These are phyloP conservation scores for Stegophylla sp. DNA, from an alignment of 2,888 invertebrate species.

Conservation along the genomic window DNA sequence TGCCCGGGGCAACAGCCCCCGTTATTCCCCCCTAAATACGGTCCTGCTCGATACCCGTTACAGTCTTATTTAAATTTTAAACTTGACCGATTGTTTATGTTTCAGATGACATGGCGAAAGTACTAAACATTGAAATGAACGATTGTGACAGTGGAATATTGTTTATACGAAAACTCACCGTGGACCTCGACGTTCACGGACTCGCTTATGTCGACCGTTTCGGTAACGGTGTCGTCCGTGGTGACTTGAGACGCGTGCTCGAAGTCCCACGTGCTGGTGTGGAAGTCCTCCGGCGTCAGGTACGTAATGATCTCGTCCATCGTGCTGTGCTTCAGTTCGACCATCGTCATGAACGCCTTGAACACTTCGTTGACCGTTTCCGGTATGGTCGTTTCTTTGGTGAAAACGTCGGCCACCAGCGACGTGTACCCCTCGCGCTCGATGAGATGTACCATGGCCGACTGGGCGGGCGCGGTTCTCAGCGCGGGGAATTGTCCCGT, in stretches of 20 bases:
- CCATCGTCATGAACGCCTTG: conserved; percentile 84
- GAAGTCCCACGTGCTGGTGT: conserved; percentile 80
- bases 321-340: conserved; percentile 79
- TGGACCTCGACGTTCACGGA: neutral
- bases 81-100: too few relatives aligned
- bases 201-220: conserved; percentile 29
- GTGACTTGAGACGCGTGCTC: conserved; percentile 73
- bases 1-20: too few relatives aligned
- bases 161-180: neutral
- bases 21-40: too few relatives aligned
- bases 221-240: conserved; percentile 48
- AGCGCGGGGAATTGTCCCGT: conserved; percentile 81
- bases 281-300: conserved; percentile 84
- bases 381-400: conserved; percentile 80
- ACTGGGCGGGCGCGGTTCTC: conserved; percentile 81
- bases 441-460: conserved; percentile 82
- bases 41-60: too few relatives aligned
- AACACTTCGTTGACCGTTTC: conserved; percentile 82
- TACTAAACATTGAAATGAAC: too few relatives aligned
- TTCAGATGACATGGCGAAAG: too few relatives aligned
- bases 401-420: conserved; percentile 80
- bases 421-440: conserved; percentile 83
- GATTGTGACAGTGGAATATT: too few relatives aligned
- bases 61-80: too few relatives aligned
- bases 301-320: conserved; percentile 85